These are phyloP conservation scores for Tethea ocularis DNA, from an alignment of 2,888 invertebrate species.

Conservation along the genomic window DNA sequence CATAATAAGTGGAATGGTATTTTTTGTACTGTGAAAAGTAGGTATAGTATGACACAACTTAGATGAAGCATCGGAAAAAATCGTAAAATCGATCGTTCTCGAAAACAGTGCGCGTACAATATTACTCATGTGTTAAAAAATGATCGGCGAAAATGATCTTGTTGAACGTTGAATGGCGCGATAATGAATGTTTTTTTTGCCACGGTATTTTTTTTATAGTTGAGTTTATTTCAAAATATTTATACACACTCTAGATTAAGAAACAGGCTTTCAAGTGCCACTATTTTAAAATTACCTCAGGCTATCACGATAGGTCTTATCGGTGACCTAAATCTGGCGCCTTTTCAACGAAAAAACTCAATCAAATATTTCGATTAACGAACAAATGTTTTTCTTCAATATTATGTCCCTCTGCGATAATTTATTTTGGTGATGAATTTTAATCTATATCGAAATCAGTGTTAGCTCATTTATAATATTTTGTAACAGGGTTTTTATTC, in stretches of 20 bases:
- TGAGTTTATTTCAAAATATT: background rate
- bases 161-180: no score
- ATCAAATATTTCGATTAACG: conserved; percentile 6
- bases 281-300: conserved; percentile 3
- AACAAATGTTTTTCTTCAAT: conserved; percentile 6
- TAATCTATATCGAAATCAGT: no score
- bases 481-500: background rate
- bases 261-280: background rate
- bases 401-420: background rate
- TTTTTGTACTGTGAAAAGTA: no score
- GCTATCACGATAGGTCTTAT: conserved; percentile 9
- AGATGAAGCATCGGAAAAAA: no score
- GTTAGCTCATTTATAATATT: background rate
- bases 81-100: no score
- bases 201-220: background rate
- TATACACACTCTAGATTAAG: background rate
- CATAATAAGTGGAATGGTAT: no score
- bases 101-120: no score
- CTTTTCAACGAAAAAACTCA: conserved; percentile 10
- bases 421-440: no score
- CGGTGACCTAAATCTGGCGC: conserved; percentile 9
- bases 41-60: no score
- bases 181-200: no score
- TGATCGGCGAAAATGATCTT: no score
- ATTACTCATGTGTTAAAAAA: no score